Evolutionary conservation across 2,113 vertebrate species (phyloP).

Genomic region (zebrafish (Danio rerio)): DNA sequence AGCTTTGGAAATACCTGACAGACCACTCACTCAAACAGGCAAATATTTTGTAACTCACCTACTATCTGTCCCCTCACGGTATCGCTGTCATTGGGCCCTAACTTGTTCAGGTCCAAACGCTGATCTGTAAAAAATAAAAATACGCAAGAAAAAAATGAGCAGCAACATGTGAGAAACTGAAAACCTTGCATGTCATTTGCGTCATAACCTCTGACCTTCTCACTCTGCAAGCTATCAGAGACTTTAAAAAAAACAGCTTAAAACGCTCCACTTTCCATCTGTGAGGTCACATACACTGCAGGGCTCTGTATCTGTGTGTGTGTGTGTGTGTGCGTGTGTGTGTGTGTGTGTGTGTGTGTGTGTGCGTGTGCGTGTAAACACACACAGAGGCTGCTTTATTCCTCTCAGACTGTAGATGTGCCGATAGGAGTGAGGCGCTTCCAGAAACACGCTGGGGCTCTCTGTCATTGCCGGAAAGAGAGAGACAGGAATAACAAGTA

Average conservation of each 20-base stretch:
- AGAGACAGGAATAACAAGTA: constrained; percentile 63
- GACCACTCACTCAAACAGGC: not conserved
- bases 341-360: constrained; percentile 25
- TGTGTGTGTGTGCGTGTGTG: constrained; percentile 22
- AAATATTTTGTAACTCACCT: constrained; percentile 79
- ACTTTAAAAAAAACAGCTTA: not conserved
- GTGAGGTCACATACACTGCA: constrained; percentile 65
- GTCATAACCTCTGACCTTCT: not conserved
- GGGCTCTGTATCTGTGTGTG: not conserved
- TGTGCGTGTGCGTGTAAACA: constrained; percentile 36
- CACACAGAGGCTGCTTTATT: constrained; percentile 76
- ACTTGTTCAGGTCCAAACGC: constrained; percentile 96
- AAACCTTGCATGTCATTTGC: constrained; percentile 10
- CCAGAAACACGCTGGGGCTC: constrained; percentile 49
- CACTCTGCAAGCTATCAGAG: not conserved
- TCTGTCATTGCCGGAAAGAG: constrained; percentile 52
- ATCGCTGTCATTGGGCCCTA: constrained; percentile 97
- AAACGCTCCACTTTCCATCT: not conserved
- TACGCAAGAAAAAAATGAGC: constrained; percentile 29
- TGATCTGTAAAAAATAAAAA: constrained; percentile 81
- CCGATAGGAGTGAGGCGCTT: constrained; percentile 36
- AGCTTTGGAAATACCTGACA: not conserved
- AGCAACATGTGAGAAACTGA: not conserved
- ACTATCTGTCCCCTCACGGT: constrained; percentile 97
- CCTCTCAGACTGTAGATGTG: constrained; percentile 68